Percentiles rank a stretch among this genome's conserved stretches.
phyloP scores from a whole-genome alignment of 2,113 vertebrate genomes.

The Pelecanoides urinatrix region DNA sequence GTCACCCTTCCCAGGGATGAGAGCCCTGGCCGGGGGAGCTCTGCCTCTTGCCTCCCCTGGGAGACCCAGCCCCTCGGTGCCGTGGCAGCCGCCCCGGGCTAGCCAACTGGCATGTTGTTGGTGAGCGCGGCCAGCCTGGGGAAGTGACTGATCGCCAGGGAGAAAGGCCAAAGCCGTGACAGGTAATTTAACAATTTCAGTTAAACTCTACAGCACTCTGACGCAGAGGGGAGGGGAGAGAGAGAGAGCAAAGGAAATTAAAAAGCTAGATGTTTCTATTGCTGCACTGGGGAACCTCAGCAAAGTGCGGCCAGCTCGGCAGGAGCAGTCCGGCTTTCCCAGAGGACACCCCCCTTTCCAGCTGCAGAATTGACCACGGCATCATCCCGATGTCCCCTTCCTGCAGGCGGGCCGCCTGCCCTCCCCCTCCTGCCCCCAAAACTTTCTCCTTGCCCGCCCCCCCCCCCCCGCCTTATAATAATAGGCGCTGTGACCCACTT shows the following conservation, averaged over 20 bases:
- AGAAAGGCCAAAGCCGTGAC: slow-evolving; percentile 66
- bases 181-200: slow-evolving; percentile 71
- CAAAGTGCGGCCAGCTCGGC: neutral
- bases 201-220: slow-evolving; percentile 44
- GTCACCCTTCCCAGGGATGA: neutral
- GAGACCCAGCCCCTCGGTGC: neutral
- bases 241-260: slow-evolving; percentile 8
- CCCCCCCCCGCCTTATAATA: neutral
- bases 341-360: neutral
- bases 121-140: neutral
- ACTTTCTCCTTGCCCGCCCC: neutral
- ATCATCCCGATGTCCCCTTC: accelerated
- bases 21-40: neutral
- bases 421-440: neutral
- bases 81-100: neutral
- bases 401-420: neutral
- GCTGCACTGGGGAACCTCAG: neutral
- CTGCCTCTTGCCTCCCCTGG: accelerated
- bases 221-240: slow-evolving; percentile 5
- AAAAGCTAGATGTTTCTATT: neutral
- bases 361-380: neutral
- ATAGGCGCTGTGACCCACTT: slow-evolving; percentile 61
- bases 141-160: slow-evolving; percentile 50
- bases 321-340: neutral
- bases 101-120: slow-evolving; percentile 50